Percentiles rank a stretch among this genome's conserved stretches.
Evolutionary conservation across 1,140 invertebrate species (phyloP).

Genomic region (Drosophila albomicans): DNA sequence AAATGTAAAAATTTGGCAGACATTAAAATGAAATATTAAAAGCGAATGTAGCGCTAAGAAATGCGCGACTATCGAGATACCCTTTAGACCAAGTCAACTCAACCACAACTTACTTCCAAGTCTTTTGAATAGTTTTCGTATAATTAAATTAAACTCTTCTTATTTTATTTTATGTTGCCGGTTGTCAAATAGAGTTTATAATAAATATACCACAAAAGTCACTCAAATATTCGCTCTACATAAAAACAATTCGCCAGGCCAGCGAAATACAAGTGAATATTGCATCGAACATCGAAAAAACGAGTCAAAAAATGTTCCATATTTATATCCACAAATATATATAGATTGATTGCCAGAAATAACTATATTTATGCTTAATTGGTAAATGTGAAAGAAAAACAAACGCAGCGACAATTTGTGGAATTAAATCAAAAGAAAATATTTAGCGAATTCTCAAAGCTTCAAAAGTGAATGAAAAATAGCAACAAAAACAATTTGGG

Average conservation of each 20-base stretch:
- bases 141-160: too few species aligned
- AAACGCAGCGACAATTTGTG: too few species aligned
- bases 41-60: neutral
- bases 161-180: too few species aligned
- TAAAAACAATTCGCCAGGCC: neutral
- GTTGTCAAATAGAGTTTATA: too few species aligned
- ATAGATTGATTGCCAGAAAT: constrained; percentile 4
- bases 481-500: too few species aligned
- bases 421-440: too few species aligned
- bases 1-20: constrained; percentile 12
- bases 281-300: neutral
- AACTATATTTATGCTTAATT: constrained; percentile 6
- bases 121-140: too few species aligned
- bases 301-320: neutral
- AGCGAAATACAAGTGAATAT: neutral
- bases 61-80: neutral
- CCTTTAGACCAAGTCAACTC: neutral
- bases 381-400: too few species aligned
- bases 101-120: too few species aligned
- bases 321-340: neutral
- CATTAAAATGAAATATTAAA: neutral
- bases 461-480: too few species aligned
- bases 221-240: neutral
- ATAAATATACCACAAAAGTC: too few species aligned
- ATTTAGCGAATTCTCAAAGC: neutral